Percentiles rank a stretch among this genome's conserved stretches.
Conservation (phyloP, 1,140 invertebrate species). For the Bilobella aurantiaca region DNA sequence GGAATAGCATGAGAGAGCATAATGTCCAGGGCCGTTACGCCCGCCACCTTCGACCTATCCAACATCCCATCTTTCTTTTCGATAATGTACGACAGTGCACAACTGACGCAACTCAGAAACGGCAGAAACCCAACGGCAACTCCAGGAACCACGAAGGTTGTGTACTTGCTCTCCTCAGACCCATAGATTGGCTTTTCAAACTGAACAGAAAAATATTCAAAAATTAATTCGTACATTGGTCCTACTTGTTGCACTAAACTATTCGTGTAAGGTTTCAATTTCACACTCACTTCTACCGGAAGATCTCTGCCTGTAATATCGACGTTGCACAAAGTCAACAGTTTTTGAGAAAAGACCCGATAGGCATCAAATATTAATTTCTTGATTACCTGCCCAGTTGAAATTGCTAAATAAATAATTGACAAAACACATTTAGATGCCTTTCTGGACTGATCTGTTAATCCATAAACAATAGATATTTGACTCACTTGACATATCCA, state of each 20-base stretch:
- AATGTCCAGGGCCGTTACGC: background rate
- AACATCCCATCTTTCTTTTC: conserved; percentile 11
- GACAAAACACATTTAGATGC: background rate
- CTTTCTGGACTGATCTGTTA: too few relatives aligned
- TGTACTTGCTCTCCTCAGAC: conserved; percentile 45
- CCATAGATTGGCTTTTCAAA: conserved; percentile 78
- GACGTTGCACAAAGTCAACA: conserved; percentile 45
- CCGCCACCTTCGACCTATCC: background rate
- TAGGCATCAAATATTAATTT: background rate
- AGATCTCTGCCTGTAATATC: conserved; percentile 44
- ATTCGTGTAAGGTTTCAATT: background rate
- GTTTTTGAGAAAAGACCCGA: conserved; percentile 14
- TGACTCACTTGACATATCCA: conserved; percentile 50
- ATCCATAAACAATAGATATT: too few relatives aligned
- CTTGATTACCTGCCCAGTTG: background rate
- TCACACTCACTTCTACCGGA: conserved; percentile 10
- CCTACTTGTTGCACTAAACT: too few relatives aligned
- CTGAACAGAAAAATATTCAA: conserved; percentile 41
- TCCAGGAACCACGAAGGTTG: background rate
- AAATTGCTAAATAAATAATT: background rate
- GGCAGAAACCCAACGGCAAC: background rate
- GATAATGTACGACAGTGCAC: background rate
- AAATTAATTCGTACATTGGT: too few relatives aligned
- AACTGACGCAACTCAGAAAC: background rate
- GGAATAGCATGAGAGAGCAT: conserved; percentile 1